Base-by-base conservation (phyloP, 2,888 invertebrate genomes). In the Tortrix viridana region DNA sequence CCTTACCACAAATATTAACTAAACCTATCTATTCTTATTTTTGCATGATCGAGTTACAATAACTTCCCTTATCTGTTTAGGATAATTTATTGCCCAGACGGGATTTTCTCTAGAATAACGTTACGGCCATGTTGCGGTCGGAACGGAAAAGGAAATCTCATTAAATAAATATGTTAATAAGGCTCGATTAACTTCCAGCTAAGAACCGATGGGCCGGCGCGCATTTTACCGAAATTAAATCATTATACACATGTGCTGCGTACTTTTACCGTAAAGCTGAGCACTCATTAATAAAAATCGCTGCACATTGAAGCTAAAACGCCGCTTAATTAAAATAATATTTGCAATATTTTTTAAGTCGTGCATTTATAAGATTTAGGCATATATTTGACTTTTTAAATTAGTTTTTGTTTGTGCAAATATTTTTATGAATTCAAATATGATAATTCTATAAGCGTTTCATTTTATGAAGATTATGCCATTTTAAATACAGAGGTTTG, bases 161-260 rank as follows among this genome's bases (percentile, higher is more conserved):
- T 66, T 60, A 71, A 60, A 69, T 61, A 67, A 73, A 72, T 67
- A 73, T 70, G 70, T 69, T 69, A 73, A 78, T 79, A 69, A 70
- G 67, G 68, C 71, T 69, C 69, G 71, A 76, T 77, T 78, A 77
- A 81, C 82, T 76, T 77, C 73, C 72, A 75, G 76, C 77, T 74
- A 73, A 75, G 74, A 73, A 74, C 72, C 75, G 77, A 81, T 79
- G 71, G 72, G 67, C 61, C 66, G 73, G 75, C 75, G 73, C 74
- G 69, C 75, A 77, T 80, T 82, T 74, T 75, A 81, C 74, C 82
- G 74, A 85, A 85, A 89, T 89, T 85, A 86, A 88, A 86, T 80
- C 86, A 81, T 89, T 87, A 82, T 71, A 66, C 74, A 81, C 89
- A 89, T 88, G 89, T 72, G 84, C 67, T 71, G 20, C 52, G 56